These are phyloP conservation scores for Alca torda DNA, from an alignment of 2,797 vertebrate species.

Conservation along the genomic window DNA sequence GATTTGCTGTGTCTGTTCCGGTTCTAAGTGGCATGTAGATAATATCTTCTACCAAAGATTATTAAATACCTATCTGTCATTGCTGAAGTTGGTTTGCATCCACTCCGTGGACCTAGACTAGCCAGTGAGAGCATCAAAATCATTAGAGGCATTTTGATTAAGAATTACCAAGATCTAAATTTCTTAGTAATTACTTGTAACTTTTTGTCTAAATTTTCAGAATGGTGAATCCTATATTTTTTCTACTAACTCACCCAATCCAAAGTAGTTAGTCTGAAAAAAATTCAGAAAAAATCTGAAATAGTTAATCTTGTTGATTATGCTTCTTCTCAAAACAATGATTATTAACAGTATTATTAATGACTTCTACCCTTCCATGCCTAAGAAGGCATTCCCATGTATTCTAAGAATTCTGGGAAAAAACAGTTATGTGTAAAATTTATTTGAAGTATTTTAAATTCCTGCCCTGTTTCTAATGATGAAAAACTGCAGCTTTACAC, in stretches of 20 bases:
- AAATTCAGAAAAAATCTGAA: neutral
- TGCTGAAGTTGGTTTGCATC: constrained; percentile 13
- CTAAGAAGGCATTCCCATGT: neutral
- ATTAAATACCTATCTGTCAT: constrained; percentile 52
- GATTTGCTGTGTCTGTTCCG: constrained; percentile 54
- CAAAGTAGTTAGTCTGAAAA: constrained; percentile 10
- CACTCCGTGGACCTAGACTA: neutral
- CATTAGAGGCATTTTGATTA: constrained; percentile 50
- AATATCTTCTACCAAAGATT: constrained; percentile 59
- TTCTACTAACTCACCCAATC: neutral
- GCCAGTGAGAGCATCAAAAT: constrained; percentile 20
- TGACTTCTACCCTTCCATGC: neutral
- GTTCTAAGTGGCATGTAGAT: constrained; percentile 54
- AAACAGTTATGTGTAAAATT: constrained; percentile 26
- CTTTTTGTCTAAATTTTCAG: constrained; percentile 16
- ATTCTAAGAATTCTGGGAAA: constrained; percentile 5
- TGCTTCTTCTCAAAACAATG: neutral
- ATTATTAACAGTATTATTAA: neutral
- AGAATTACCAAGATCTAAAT: neutral
- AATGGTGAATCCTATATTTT: constrained; percentile 32
- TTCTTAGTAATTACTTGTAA: neutral
- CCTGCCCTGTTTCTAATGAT: constrained; percentile 44
- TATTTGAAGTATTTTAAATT: constrained; percentile 58
- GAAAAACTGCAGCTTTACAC: constrained; percentile 47
- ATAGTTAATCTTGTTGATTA: neutral